A percentile compares a stretch with the other conserved stretches of the same genome.
phyloP scores from a whole-genome alignment of 2,113 vertebrate species.

The Brachyistius frenatus region DNA sequence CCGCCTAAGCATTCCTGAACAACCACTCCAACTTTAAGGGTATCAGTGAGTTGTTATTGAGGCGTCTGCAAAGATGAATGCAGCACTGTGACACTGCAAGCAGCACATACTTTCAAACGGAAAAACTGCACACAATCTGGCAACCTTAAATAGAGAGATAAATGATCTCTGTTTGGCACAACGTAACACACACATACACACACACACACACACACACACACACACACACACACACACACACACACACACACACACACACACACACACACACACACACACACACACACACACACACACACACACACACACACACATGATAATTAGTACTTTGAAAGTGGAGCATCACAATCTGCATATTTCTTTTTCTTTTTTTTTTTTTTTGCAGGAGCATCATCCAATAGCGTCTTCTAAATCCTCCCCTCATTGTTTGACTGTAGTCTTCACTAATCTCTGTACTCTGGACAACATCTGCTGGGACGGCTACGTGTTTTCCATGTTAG shows the following conservation, averaged over 20 bases:
- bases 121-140: conserved; percentile 69
- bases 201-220: conserved; percentile 34
- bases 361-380: conserved; percentile 51
- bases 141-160: conserved; percentile 74
- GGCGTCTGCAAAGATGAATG: conserved; percentile 70
- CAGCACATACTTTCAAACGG: conserved; percentile 62
- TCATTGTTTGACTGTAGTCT: conserved; percentile 53
- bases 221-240: too few relatives aligned
- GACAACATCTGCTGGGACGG: conserved; percentile 57
- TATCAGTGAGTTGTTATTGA: conserved; percentile 74
- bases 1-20: conserved; percentile 69
- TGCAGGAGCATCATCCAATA: conserved; percentile 32
- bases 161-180: conserved; percentile 61
- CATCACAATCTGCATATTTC: conserved; percentile 43
- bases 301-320: not conserved
- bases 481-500: conserved; percentile 55
- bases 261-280: too few relatives aligned
- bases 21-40: conserved; percentile 66
- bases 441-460: conserved; percentile 60
- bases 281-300: too few relatives aligned
- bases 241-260: too few relatives aligned
- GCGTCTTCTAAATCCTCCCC: conserved; percentile 50
- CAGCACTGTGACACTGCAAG: conserved; percentile 59
- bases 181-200: conserved; percentile 19
- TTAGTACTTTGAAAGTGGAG: conserved; percentile 69